A percentile compares a stretch with the other conserved stretches of the same genome.
phyloP scores from a whole-genome alignment of 2,113 vertebrate species.

The Tricholaema leucomelas region DNA sequence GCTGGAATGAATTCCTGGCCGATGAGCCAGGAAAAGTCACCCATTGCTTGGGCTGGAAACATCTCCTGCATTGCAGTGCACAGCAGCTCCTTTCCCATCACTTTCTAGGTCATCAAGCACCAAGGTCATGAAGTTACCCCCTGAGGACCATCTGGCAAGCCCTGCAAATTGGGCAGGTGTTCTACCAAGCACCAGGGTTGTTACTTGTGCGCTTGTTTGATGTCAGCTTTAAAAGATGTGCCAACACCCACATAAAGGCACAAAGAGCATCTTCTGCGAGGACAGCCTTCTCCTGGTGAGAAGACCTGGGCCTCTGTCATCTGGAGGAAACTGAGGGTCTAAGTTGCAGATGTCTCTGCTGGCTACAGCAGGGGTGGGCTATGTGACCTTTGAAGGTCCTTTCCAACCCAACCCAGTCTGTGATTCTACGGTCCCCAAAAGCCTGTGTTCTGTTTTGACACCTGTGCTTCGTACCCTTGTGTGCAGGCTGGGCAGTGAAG shows the following conservation, averaged over 20 bases:
- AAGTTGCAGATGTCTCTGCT: background rate
- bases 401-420: background rate
- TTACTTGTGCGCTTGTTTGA: rapidly evolving
- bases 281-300: background rate
- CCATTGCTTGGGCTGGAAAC: background rate
- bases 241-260: background rate
- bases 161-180: background rate
- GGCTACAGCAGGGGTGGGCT: background rate
- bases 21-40: background rate
- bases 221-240: background rate
- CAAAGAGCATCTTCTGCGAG: background rate
- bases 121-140: background rate
- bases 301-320: background rate
- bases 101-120: background rate
- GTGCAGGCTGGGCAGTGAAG: background rate
- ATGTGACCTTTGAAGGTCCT: background rate
- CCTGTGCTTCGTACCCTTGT: background rate
- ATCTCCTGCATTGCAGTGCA: background rate
- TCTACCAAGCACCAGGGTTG: background rate
- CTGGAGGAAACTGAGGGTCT: rapidly evolving
- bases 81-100: background rate
- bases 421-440: background rate
- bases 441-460: background rate
- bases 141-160: background rate
- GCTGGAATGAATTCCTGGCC: background rate